Evolutionary conservation across 2,113 vertebrate species (phyloP).

Genomic region (Ceuthmochares aereus): DNA sequence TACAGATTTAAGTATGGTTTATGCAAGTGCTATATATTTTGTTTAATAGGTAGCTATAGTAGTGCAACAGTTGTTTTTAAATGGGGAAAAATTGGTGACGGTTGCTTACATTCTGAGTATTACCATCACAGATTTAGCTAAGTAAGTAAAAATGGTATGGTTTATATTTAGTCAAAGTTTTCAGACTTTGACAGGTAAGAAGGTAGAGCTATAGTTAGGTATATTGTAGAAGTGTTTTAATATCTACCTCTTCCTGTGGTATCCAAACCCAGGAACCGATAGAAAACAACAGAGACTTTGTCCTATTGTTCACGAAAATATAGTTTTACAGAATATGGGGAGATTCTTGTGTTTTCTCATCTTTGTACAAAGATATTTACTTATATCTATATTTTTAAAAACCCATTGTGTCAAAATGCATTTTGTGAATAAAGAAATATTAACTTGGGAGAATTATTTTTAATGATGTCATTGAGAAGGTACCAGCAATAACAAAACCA

Average conservation of each 20-base stretch:
- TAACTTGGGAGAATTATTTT: not conserved
- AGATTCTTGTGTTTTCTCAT: not conserved
- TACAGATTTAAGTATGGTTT: constrained; percentile 40
- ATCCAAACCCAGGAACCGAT: not conserved
- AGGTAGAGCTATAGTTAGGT: not conserved
- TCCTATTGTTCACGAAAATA: not conserved
- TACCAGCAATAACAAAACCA: not conserved
- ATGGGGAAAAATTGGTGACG: not conserved
- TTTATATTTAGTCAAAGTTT: not conserved
- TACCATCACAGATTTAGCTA: not conserved
- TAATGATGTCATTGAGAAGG: not conserved
- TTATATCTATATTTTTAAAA: not conserved
- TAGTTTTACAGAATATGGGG: not conserved
- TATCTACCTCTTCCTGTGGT: not conserved
- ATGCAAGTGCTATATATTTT: not conserved
- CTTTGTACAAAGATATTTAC: not conserved
- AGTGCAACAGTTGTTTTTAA: not conserved
- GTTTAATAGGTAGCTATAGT: constrained; percentile 10
- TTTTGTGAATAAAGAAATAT: not conserved
- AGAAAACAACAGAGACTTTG: not conserved
- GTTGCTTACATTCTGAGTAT: not conserved
- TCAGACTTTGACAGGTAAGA: not conserved
- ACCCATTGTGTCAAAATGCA: not conserved
- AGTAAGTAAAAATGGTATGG: not conserved
- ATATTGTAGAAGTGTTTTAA: not conserved